Evolutionary conservation across 2,888 invertebrate genomes (phyloP).

Genomic region (Diarsia dahlii): DNA sequence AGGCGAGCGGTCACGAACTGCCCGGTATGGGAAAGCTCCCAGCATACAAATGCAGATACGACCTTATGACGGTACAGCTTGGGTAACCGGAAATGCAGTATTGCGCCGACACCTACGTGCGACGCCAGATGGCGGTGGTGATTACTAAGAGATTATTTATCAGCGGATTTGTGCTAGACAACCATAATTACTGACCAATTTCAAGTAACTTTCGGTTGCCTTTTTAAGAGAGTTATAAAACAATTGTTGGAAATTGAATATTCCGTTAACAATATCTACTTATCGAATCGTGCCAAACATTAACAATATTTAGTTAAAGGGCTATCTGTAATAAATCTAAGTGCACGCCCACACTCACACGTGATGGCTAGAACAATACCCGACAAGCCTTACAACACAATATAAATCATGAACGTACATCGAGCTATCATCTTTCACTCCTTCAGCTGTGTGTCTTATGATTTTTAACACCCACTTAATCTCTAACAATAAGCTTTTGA

Average conservation of each 20-base stretch:
- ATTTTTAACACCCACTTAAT: slow-evolving; percentile 90
- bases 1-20: slow-evolving; percentile 89
- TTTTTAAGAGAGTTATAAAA: slow-evolving; percentile 31
- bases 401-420: slow-evolving; percentile 86
- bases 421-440: slow-evolving; percentile 86
- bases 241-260: slow-evolving; percentile 38
- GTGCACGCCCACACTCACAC: slow-evolving; percentile 82
- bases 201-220: slow-evolving; percentile 15
- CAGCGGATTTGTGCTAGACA: slow-evolving; percentile 35
- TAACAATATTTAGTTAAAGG: slow-evolving; percentile 78
- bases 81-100: slow-evolving; percentile 72
- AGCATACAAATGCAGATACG: slow-evolving; percentile 87
- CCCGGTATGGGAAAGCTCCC: slow-evolving; percentile 90
- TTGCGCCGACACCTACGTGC: slow-evolving; percentile 70
- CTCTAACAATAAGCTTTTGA: slow-evolving; percentile 82
- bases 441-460: slow-evolving; percentile 83
- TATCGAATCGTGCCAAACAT: slow-evolving; percentile 69
- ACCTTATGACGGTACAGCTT: slow-evolving; percentile 75
- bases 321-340: slow-evolving; percentile 85
- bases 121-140: slow-evolving; percentile 67
- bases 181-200: slow-evolving; percentile 48
- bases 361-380: slow-evolving; percentile 83
- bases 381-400: slow-evolving; percentile 84
- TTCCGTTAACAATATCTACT: slow-evolving; percentile 55
- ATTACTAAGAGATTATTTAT: slow-evolving; percentile 56